phyloP scores from a whole-genome alignment of 2,113 vertebrate genomes.

The Larimichthys polyactis region DNA sequence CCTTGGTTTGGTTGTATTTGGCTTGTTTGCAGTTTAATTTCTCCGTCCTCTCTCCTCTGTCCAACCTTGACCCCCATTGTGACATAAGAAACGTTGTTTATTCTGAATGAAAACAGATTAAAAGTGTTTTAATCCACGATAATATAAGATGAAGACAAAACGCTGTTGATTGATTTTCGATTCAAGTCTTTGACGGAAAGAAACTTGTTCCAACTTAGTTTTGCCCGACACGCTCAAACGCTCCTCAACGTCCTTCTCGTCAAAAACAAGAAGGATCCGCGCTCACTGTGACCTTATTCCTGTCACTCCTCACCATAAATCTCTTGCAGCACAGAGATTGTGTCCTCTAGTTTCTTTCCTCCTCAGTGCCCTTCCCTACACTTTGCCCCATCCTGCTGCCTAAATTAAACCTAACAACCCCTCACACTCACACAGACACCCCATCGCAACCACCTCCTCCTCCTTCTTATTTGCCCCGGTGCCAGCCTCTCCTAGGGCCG shows the following conservation, averaged over 20 bases:
- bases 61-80: background rate
- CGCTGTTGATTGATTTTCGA: background rate
- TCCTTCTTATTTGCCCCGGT: conserved; percentile 13
- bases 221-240: background rate
- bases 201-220: background rate
- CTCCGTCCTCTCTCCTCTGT: background rate
- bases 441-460: background rate
- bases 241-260: background rate
- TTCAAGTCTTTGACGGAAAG: background rate
- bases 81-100: background rate
- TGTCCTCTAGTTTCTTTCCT: conserved; percentile 37
- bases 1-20: background rate
- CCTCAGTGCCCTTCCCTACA: conserved; percentile 25
- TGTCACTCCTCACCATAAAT: conserved; percentile 35
- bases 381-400: conserved; percentile 21
- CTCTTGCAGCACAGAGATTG: conserved; percentile 1
- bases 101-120: too few relatives aligned
- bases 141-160: too few relatives aligned
- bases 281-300: conserved; percentile 23
- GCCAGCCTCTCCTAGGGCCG: conserved; percentile 33
- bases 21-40: too few relatives aligned
- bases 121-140: too few relatives aligned
- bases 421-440: background rate
- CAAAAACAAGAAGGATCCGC: background rate
- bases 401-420: conserved; percentile 49